Evolutionary conservation across 2,888 invertebrate species (phyloP).

Genomic region (Octodonta nipae): DNA sequence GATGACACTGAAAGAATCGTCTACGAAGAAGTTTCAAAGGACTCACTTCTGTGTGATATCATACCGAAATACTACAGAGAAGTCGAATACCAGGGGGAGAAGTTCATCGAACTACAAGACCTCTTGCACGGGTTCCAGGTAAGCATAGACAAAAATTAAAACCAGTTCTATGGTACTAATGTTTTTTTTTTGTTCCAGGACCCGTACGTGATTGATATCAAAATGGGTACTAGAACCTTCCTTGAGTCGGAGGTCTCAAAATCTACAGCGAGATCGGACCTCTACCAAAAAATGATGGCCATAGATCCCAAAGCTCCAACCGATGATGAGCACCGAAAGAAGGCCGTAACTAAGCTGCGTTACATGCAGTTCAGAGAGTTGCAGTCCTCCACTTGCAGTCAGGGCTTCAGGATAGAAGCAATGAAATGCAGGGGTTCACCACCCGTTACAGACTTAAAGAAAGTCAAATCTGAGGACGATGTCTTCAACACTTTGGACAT

Average conservation of each 20-base stretch:
- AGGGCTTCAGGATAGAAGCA: slow-evolving; percentile 93
- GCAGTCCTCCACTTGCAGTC: slow-evolving; percentile 80
- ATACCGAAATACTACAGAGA: slow-evolving; percentile 77
- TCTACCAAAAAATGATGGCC: slow-evolving; percentile 91
- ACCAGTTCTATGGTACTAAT: no score
- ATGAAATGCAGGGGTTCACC: slow-evolving; percentile 73
- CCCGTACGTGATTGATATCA: slow-evolving; percentile 93
- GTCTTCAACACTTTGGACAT: slow-evolving; percentile 58
- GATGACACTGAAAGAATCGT: slow-evolving; percentile 63
- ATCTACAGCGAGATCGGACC: slow-evolving; percentile 65
- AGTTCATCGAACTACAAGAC: slow-evolving; percentile 91
- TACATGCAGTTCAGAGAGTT: slow-evolving; percentile 95
- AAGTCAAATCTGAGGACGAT: slow-evolving; percentile 64
- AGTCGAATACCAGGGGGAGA: slow-evolving; percentile 62
- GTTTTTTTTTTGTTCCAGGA: slow-evolving; percentile 41
- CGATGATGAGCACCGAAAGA: slow-evolving; percentile 60
- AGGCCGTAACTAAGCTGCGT: slow-evolving; percentile 85
- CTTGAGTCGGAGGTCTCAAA: slow-evolving; percentile 90
- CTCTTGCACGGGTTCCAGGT: slow-evolving; percentile 70
- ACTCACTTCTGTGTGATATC: slow-evolving; percentile 55
- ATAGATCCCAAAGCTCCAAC: slow-evolving; percentile 81
- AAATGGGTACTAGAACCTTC: slow-evolving; percentile 93
- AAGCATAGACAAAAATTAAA: slow-evolving; percentile 8
- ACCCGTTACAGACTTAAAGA: slow-evolving; percentile 79
- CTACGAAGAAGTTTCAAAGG: slow-evolving; percentile 67